Conservation (phyloP, 2,113 vertebrate genomes). For the Anarhynchus alexandrinus region DNA sequence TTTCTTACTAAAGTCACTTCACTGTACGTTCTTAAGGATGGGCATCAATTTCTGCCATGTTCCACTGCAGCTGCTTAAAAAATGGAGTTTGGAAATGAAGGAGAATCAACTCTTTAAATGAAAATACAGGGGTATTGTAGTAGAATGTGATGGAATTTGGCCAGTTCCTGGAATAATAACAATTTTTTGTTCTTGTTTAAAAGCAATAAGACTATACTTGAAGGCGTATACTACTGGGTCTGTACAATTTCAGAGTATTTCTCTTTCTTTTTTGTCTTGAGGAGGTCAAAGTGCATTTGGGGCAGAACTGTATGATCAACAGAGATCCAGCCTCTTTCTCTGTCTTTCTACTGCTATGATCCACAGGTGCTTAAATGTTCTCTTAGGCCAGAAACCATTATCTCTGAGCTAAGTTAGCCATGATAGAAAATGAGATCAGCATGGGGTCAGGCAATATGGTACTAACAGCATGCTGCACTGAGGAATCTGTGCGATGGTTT, state of each 20-base stretch:
- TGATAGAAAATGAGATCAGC: neutral
- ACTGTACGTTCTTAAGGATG: neutral
- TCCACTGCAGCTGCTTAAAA: neutral
- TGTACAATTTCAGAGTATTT: neutral
- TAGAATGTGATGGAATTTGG: neutral
- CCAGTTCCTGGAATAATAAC: neutral
- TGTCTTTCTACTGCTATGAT: neutral
- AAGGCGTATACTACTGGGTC: neutral
- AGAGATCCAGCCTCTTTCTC: neutral
- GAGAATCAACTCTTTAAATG: neutral
- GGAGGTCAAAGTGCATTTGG: neutral
- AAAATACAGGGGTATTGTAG: neutral
- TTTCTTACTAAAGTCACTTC: neutral
- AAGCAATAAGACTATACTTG: neutral
- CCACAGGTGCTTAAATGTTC: neutral
- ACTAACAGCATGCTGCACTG: neutral
- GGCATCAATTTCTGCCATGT: neutral
- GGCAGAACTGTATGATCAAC: neutral
- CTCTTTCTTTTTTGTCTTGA: neutral
- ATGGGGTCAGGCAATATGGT: fast-evolving
- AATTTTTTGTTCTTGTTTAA: neutral
- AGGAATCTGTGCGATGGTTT: neutral
- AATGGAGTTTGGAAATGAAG: neutral
- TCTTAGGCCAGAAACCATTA: neutral
- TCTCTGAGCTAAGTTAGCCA: neutral